These are phyloP conservation scores for Metalampra italica DNA, from an alignment of 2,888 invertebrate species.

Conservation along the genomic window DNA sequence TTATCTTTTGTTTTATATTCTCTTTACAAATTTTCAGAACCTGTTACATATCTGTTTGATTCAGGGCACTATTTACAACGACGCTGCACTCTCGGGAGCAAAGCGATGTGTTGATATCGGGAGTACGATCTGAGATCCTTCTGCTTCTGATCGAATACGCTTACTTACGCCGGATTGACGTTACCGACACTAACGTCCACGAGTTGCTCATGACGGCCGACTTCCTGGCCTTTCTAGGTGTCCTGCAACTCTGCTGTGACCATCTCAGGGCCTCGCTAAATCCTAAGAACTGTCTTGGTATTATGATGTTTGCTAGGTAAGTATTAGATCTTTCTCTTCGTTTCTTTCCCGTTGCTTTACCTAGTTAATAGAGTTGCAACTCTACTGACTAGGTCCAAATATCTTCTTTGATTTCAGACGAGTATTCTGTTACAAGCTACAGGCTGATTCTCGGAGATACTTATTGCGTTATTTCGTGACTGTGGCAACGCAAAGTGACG, in stretches of 20 bases:
- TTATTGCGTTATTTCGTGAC: conserved; percentile 87
- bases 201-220: conserved; percentile 91
- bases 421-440: conserved; percentile 85
- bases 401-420: conserved; percentile 56
- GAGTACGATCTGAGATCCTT: conserved; percentile 87
- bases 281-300: conserved; percentile 89
- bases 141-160: conserved; percentile 89
- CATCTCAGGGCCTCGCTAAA: conserved; percentile 83
- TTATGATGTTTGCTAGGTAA: conserved; percentile 89
- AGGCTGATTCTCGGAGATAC: conserved; percentile 82
- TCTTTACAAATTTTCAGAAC: too few relatives aligned
- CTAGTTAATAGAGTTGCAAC: background rate
- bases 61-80: conserved; percentile 90
- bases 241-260: conserved; percentile 88
- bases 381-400: too few relatives aligned
- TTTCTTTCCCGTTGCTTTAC: background rate
- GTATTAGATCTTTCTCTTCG: background rate
- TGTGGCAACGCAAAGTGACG: conserved; percentile 85
- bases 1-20: too few relatives aligned
- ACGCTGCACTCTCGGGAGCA: conserved; percentile 83
- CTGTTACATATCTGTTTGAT: conserved; percentile 72
- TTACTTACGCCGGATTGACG: conserved; percentile 87
- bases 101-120: conserved; percentile 85
- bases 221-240: conserved; percentile 90
- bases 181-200: conserved; percentile 88